phyloP scores from a whole-genome alignment of 2,797 vertebrate genomes.

The Halcyon smyrnensis region DNA sequence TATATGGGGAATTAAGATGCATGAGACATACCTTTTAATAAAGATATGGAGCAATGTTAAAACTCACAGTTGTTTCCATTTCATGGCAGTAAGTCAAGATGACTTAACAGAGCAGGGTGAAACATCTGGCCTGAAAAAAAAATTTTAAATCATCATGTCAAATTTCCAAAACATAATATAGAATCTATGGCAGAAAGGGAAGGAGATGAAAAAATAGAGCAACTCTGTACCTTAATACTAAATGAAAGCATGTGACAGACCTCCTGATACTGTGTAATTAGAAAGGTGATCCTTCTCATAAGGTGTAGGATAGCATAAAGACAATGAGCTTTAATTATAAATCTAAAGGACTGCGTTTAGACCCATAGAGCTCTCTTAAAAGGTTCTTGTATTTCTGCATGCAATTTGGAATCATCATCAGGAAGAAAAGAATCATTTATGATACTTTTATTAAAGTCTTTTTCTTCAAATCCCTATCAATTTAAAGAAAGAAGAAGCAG shows the following conservation, averaged over 20 bases:
- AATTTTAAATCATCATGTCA: neutral
- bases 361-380: constrained; percentile 43
- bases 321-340: constrained; percentile 72
- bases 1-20: constrained; percentile 76
- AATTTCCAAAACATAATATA: constrained; percentile 73
- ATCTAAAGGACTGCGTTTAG: constrained; percentile 65
- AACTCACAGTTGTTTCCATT: constrained; percentile 77
- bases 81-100: constrained; percentile 77
- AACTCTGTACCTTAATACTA: constrained; percentile 49
- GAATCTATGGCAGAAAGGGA: constrained; percentile 37
- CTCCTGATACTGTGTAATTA: constrained; percentile 42
- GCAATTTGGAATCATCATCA: constrained; percentile 65
- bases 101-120: constrained; percentile 75
- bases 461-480: constrained; percentile 73
- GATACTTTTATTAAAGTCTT: constrained; percentile 73
- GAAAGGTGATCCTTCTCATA: constrained; percentile 65
- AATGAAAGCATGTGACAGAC: constrained; percentile 55
- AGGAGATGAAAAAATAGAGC: constrained; percentile 51
- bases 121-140: constrained; percentile 72
- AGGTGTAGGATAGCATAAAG: constrained; percentile 54
- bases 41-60: constrained; percentile 76
- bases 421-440: constrained; percentile 71
- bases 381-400: constrained; percentile 48
- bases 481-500: constrained; percentile 74
- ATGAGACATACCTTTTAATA: constrained; percentile 72